Base-by-base conservation (phyloP, 1,140 invertebrate genomes). In the Lasaia peninsularis region DNA sequence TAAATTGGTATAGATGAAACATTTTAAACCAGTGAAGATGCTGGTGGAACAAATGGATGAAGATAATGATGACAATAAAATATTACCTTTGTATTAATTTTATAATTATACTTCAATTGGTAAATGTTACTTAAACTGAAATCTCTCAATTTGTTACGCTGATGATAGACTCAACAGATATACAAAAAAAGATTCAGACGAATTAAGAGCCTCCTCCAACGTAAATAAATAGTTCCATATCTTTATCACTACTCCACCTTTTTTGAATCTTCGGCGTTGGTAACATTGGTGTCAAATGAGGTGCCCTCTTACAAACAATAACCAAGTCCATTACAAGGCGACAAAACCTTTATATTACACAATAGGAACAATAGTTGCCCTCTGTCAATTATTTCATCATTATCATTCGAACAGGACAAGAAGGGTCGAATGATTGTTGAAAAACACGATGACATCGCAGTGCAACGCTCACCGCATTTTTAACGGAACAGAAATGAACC, bases 371-470 rank as follows among this genome's bases (percentile, higher is more conserved):
- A 86, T 88, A 83, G 85, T 80, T 84, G 83, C 73, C 74, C 78
- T 83, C 78, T 86, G 83, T 88, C 86, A 88, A 86, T 88, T 88
- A 88, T 85, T 72, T 82, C 78, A 85, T 88, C 83, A 86, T 88
- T 86, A 86, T 73, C 80, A 86, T 86, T 77, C 69, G 86, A 79
- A 44, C 24, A 55, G 34, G 37, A 40, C 52, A 55, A 28, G 50
- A 12, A 40, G 50, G 14, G 31, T 48, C 40, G 40, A 48, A 48
- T 48, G 40, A 48, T 48, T 48, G 40, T 48, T 48, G 40, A 48
- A 48, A 48, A 48, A 48, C 16, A 48, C 40, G 40, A 48, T 48
- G 40, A 48, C 40, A 48, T 20, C 40, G 40, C 40, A 48, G 5
- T 48, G 16, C 40, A 48, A 48, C 16, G 40, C 40, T 48, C 11